Percentiles rank a stretch among this genome's conserved stretches.
Conservation (phyloP, 2,797 vertebrate species). For the Echeneis naucrates region DNA sequence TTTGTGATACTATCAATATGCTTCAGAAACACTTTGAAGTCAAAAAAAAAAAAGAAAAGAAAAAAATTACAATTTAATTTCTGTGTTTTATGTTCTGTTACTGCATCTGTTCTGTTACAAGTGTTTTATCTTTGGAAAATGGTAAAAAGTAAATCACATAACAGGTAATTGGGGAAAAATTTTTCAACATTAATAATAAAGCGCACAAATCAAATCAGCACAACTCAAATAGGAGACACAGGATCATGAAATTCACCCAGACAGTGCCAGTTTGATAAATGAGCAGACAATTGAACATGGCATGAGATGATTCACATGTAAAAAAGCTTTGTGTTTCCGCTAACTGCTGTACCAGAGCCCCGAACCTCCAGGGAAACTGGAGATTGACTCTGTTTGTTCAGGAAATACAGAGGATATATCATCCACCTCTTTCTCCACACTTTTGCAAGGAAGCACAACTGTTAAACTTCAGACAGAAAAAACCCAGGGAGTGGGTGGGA, state of each 20-base stretch:
- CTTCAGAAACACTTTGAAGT: not conserved
- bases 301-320: constrained; percentile 24
- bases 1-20: not conserved
- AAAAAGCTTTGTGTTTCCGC: constrained; percentile 43
- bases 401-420: constrained; percentile 75
- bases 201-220: constrained; percentile 31
- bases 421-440: constrained; percentile 83
- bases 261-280: constrained; percentile 25
- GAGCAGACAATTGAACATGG: constrained; percentile 18
- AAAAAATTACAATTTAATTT: not conserved
- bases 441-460: constrained; percentile 78
- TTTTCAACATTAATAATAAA: constrained; percentile 15
- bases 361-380: constrained; percentile 30
- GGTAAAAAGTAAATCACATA: constrained; percentile 1
- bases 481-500: not conserved
- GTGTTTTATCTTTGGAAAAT: not conserved
- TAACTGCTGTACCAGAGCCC: constrained; percentile 24
- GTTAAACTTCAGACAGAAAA: constrained; percentile 45
- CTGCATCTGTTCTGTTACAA: not conserved
- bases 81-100: not conserved
- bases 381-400: constrained; percentile 48
- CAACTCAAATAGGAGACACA: constrained; percentile 19
- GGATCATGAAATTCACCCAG: constrained; percentile 18
- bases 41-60: not conserved
- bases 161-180: constrained; percentile 9